Evolutionary conservation across 2,797 vertebrate genomes (phyloP), one percentile per base, ranked within the genome.

Genomic region (Centroberyx gerrardi): DNA sequence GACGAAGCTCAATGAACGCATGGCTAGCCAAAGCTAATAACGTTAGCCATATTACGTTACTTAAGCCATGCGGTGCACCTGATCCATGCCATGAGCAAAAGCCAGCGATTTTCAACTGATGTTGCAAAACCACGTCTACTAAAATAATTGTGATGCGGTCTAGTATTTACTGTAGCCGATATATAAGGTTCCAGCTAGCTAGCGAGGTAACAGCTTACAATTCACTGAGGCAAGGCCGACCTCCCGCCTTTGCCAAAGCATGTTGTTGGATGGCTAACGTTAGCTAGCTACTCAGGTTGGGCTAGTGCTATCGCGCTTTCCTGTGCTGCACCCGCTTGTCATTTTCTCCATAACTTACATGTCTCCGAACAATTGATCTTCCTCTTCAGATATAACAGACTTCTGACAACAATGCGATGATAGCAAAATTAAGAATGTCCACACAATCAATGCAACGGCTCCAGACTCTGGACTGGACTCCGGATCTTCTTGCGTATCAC

Each of bases 221-320:
- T 71, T 62, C 2, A 67, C 38, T 8, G 33, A 66, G 22, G 62
- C 61, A 69, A 91, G 87, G 89, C 90, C 88, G 87, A 52, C 38
- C 87, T 94, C 92, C 91, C 91, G 91, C 92, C 89, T 89, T 91
- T 74, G 62, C 56, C 44, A 60, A 85, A 81, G 89, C 90, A 88
- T 90, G 92, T 90, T 85, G 71, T 68, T 71, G 58, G 28, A 33
- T 53, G 27, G 87, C 77, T 83, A 89, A 68, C 60, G 49, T 62
- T 76, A 68, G 82, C 74, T 74, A 63, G 3, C 5, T 49, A 3
- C 44, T 74, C 65, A 56, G 59, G 68, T 42, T 62, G 27, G 27
- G 64, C 51, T 15, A 27, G 4, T 46, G 46, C 63, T 54, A 44
- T 36, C 27, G 40, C 38, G 49, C 66, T 74, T 54, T 76, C 66